Evolutionary conservation across 2,888 invertebrate species (phyloP), one percentile per base, ranked within the genome.

Genomic region (Diadegma fenestrale): DNA sequence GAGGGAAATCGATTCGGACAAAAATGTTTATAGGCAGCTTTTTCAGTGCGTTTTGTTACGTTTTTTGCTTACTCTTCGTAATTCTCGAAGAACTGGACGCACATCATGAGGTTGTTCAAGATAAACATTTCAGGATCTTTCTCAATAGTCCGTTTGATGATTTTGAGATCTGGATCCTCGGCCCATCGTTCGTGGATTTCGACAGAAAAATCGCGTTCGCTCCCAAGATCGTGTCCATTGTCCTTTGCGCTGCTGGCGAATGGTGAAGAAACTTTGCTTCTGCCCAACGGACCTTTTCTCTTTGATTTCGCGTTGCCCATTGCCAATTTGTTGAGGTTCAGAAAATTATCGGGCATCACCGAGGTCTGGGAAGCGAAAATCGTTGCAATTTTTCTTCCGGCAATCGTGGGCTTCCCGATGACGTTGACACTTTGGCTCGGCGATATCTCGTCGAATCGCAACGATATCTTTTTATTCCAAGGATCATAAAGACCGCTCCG

Each of bases 51-150:
- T 19, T 51, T 43, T 17, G 58, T 41, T 54, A 2, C 6, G 0
- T 30, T 33, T 30, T 33, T 41, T 64, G 94, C 95, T 95, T 93
- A 97, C 97, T 95, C 95, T 92, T 97, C 96, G 91, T 95, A 97
- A 92, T 97, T 96, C 87, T 96, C 96, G 90, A 97, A 97, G 94
- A 98, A 97, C 94, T 97, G 97, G 30, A 97, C 95, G 17, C 96
- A 96, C 92, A 97, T 95, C 78, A 97, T 94, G 80, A 97, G 95
- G 92, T 97, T 97, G 92, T 98, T 97, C 14, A 97, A 93, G 12
- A 97, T 94, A 92, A 98, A 98, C 4, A 95, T 95, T 90, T 97
- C 96, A 7, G 96, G 95, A 88, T 96, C 95, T 7, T 95, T 94
- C 64, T 95, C 94, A 19, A 97, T 94, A 90, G 96, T 95, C 89